Evolutionary conservation across 2,888 invertebrate species (phyloP).

Genomic region (Dexiosoma caninum): DNA sequence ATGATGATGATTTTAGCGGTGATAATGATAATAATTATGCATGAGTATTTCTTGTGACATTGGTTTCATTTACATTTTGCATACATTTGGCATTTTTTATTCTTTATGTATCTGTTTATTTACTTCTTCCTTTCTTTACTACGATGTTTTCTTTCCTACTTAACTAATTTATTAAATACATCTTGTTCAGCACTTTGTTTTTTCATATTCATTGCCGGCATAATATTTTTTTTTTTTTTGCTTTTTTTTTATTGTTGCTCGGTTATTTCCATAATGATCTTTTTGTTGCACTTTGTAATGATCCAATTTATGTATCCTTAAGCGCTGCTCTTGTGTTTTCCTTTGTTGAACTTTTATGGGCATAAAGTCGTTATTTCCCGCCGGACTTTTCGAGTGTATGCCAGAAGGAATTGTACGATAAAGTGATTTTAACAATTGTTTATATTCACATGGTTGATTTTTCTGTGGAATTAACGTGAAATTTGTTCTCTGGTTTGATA

Average conservation of each 20-base stretch:
- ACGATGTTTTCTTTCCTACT: slow-evolving; percentile 23
- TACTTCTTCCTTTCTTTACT: slow-evolving; percentile 12
- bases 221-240: background rate
- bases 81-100: background rate
- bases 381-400: background rate
- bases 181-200: slow-evolving; percentile 32
- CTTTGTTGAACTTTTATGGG: slow-evolving; percentile 11
- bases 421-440: slow-evolving; percentile 28
- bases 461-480: slow-evolving; percentile 18
- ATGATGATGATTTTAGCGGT: slow-evolving; percentile 24
- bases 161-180: slow-evolving; percentile 60
- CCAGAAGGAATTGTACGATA: slow-evolving; percentile 16
- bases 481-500: slow-evolving; percentile 23
- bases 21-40: slow-evolving; percentile 51
- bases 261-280: slow-evolving; percentile 36
- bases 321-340: slow-evolving; percentile 18
- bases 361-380: slow-evolving; percentile 1
- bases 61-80: slow-evolving; percentile 22
- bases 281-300: slow-evolving; percentile 53
- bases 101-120: slow-evolving; percentile 11
- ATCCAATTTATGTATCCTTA: slow-evolving; percentile 59
- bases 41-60: slow-evolving; percentile 29
- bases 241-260: background rate
- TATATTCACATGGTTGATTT: slow-evolving; percentile 9
- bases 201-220: slow-evolving; percentile 1